Percentiles rank a stretch among this genome's conserved stretches.
Evolutionary conservation across 2,113 vertebrate species (phyloP).

Genomic region (Odocoileus hemionus): DNA sequence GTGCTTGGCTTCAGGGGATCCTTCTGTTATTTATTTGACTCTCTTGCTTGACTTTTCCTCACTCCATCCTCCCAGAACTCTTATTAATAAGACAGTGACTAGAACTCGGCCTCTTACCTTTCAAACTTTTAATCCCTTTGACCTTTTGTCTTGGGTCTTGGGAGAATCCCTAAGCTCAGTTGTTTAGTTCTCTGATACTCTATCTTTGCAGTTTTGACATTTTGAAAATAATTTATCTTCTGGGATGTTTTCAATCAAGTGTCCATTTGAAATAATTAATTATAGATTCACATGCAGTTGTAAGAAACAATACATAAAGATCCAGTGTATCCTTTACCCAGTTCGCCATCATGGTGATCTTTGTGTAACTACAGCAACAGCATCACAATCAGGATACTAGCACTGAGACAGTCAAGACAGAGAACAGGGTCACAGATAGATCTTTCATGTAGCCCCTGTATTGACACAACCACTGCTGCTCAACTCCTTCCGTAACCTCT

Average conservation of each 20-base stretch:
- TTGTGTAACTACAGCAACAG: neutral
- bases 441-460: neutral
- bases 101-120: neutral
- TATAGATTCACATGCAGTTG: neutral
- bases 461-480: neutral
- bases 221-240: neutral
- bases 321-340: neutral
- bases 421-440: neutral
- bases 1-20: neutral
- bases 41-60: neutral
- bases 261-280: neutral
- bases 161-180: neutral
- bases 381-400: neutral
- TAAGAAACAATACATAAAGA: neutral
- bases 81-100: neutral
- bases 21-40: neutral
- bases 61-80: neutral
- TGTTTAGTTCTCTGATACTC: neutral
- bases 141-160: neutral
- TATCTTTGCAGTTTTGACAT: neutral
- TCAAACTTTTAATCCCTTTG: neutral
- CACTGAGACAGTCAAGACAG: neutral
- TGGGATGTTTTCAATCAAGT: neutral
- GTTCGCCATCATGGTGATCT: neutral
- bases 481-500: neutral